phyloP scores from a whole-genome alignment of 2,888 invertebrate genomes.

The Leptinotarsa haldemani region DNA sequence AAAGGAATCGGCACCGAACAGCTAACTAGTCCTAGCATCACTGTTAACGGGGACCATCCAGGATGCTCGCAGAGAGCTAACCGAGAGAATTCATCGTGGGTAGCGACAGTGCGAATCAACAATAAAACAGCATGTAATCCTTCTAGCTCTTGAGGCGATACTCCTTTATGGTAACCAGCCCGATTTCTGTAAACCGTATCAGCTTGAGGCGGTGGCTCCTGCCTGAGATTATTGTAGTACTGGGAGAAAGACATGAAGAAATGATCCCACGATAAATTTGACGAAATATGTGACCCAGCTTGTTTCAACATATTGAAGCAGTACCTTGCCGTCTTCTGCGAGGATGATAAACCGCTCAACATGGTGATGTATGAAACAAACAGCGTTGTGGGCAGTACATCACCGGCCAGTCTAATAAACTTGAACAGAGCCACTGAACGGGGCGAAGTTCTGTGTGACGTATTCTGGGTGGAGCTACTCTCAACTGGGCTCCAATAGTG shows the following conservation, averaged over 20 bases:
- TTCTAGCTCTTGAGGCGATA: constrained; percentile 85
- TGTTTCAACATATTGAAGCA: constrained; percentile 83
- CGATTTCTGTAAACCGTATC: constrained; percentile 72
- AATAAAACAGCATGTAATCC: constrained; percentile 85
- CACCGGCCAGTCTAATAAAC: constrained; percentile 90
- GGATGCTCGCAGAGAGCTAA: constrained; percentile 88
- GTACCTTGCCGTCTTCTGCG: constrained; percentile 80
- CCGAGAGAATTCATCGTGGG: constrained; percentile 83
- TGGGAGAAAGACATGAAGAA: constrained; percentile 83
- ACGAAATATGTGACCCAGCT: constrained; percentile 53
- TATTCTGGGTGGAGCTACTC: constrained; percentile 61
- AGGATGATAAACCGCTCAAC: constrained; percentile 83
- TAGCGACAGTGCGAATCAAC: constrained; percentile 82
- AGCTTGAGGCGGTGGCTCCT: constrained; percentile 74
- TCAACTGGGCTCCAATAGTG: constrained; percentile 86
- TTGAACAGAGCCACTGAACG: constrained; percentile 87
- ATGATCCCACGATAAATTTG: constrained; percentile 83
- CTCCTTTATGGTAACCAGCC: constrained; percentile 69
- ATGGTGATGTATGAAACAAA: constrained; percentile 90
- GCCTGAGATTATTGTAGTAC: constrained; percentile 79
- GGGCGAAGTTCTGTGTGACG: constrained; percentile 67
- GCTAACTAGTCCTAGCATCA: constrained; percentile 83
- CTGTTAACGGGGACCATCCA: constrained; percentile 86
- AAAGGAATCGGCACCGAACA: constrained; percentile 88
- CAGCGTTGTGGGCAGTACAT: constrained; percentile 83